phyloP scores from a whole-genome alignment of 2,888 invertebrate species.

The Sesamia inferens region DNA sequence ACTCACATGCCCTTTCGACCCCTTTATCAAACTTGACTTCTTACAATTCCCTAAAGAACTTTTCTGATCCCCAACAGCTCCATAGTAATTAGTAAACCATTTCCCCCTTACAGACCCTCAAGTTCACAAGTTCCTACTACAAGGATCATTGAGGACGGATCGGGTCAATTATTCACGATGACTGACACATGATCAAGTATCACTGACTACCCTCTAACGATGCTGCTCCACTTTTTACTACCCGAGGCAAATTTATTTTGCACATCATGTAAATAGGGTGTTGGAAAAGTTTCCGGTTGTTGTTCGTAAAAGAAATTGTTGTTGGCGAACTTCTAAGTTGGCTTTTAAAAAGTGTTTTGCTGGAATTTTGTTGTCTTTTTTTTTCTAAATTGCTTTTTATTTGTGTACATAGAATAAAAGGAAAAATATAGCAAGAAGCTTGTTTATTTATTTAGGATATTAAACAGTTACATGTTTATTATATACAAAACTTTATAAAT shows the following conservation, averaged over 20 bases:
- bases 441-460: too few species aligned
- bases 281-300: conserved; percentile 25
- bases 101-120: conserved; percentile 29
- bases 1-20: conserved; percentile 3
- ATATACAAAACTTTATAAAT: too few species aligned
- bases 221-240: conserved; percentile 23
- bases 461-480: too few species aligned
- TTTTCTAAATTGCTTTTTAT: conserved; percentile 14
- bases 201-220: conserved; percentile 27
- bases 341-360: conserved; percentile 33
- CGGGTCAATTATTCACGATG: conserved; percentile 56
- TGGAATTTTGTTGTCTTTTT: neutral
- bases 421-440: neutral
- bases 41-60: conserved; percentile 23
- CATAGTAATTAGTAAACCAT: conserved; percentile 47
- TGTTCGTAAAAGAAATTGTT: conserved; percentile 34
- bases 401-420: conserved; percentile 2
- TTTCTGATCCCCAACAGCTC: conserved; percentile 15
- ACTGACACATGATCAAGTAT: conserved; percentile 58
- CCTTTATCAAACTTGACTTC: conserved; percentile 26
- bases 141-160: conserved; percentile 31
- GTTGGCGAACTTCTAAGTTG: conserved; percentile 20
- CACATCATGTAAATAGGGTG: conserved; percentile 35
- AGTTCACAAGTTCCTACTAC: conserved; percentile 11
- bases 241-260: conserved; percentile 17